A percentile compares a stretch with the other conserved stretches of the same genome.
Conservation (phyloP, 2,797 vertebrate species). For the Moxostoma hubbsi region DNA sequence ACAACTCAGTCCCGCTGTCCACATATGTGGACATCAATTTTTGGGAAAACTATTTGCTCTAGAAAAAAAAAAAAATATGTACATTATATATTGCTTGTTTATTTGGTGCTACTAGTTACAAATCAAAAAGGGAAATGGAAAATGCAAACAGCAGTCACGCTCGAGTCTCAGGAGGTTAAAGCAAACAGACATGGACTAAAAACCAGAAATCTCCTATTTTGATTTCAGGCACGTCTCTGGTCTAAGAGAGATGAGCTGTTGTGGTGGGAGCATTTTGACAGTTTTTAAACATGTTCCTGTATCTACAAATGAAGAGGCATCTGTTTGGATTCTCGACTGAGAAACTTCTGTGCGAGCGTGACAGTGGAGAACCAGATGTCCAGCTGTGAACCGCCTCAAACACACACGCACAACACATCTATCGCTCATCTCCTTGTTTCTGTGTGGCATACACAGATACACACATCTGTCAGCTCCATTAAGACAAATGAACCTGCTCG, state of each 20-base stretch:
- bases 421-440: conserved; percentile 21
- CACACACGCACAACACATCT: conserved; percentile 27
- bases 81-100: no score
- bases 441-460: conserved; percentile 17
- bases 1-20: no score
- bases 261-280: conserved; percentile 10
- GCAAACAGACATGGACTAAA: no score
- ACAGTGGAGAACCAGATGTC: conserved; percentile 62
- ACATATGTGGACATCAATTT: no score
- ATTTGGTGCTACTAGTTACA: no score
- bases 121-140: no score
- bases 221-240: no score
- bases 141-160: no score
- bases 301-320: conserved; percentile 65
- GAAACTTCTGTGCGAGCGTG: conserved; percentile 56
- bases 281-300: conserved; percentile 52
- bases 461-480: conserved; percentile 37
- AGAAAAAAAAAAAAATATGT: no score
- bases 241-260: conserved; percentile 34
- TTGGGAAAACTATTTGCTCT: no score
- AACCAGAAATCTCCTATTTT: no score
- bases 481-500: conserved; percentile 24
- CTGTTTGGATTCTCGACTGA: conserved; percentile 62
- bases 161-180: no score
- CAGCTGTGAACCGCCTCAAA: conserved; percentile 34